Evolutionary conservation across 2,888 invertebrate genomes (phyloP), one percentile per base, ranked within the genome.

Genomic region (Pteria penguin): DNA sequence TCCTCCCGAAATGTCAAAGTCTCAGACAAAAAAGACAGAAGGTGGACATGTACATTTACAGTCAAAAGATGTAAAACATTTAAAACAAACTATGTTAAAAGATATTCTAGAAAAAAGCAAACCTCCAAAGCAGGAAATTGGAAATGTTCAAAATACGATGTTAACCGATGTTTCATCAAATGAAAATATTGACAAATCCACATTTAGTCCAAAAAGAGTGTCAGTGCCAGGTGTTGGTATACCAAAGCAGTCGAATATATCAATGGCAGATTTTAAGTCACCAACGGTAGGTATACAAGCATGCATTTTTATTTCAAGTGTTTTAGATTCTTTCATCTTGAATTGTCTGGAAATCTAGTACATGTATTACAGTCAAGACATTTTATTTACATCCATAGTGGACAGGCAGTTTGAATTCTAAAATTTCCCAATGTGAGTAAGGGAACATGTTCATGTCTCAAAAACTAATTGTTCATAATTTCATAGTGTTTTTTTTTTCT

Each of bases 31-130:
- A 8, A 45, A 45, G 18, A 8, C 45, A 45, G 18, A 8, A 45
- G 8, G 8, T 14, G 11, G 18, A 45, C 45, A 45, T 45, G 45
- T 14, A 18, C 45, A 45, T 45, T 8, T 18, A 18, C 8, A 18
- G 18, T 14, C 45, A 45, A 45, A 45, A 1, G 45, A 45, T 18
- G 45, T 45, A 14, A 45, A 45, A 1, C 60, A 27, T 27, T 8
- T 60, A 18, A 26, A 60, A 24, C 31, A 55, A 32, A 68, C 68
- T 2, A 68, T 68, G 26, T 22, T 68, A 14, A 68, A 68, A 57
- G 68, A 68, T 57, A 68, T 68, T 32, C 52, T 68, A 31, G 68
- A 68, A 57, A 68, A 68, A 31, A 55, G 52, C 14, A 68, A 68
- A 22, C 32, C 68, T 45, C 45, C 45, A 1, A 45, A 45, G 18